A percentile compares a stretch with the other conserved stretches of the same genome.
These are phyloP conservation scores for Drosophila sordidula DNA, from an alignment of 2,888 invertebrate genomes.

Conservation along the genomic window DNA sequence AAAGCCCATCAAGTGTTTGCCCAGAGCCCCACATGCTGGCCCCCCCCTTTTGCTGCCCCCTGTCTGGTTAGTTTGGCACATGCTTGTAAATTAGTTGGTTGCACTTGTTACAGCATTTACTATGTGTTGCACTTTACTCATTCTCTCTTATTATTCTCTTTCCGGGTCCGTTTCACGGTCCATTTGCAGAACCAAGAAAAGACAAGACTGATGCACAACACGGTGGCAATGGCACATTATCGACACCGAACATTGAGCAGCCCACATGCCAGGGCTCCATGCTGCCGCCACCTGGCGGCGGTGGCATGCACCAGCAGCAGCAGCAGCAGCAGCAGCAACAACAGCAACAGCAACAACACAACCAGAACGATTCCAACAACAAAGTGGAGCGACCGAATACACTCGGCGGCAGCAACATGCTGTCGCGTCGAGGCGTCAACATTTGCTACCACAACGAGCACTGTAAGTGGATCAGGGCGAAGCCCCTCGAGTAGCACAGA, in stretches of 20 bases:
- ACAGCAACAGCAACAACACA: constrained; percentile 69
- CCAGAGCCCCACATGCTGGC: constrained; percentile 24
- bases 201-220: constrained; percentile 92
- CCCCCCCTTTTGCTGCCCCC: neutral
- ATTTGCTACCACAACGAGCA: constrained; percentile 93
- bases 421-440: constrained; percentile 89
- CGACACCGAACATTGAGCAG: constrained; percentile 87
- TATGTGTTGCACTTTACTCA: constrained; percentile 19
- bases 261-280: constrained; percentile 84
- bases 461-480: constrained; percentile 85
- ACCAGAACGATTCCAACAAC: constrained; percentile 82
- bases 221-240: constrained; percentile 86
- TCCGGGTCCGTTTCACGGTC: constrained; percentile 24
- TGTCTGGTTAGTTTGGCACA: constrained; percentile 37
- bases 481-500: constrained; percentile 3
- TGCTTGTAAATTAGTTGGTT: constrained; percentile 51
- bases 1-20: constrained; percentile 68
- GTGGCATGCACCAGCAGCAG: constrained; percentile 67
- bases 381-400: constrained; percentile 93
- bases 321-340: constrained; percentile 75
- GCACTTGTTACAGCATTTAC: constrained; percentile 31
- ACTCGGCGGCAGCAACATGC: constrained; percentile 90
- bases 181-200: constrained; percentile 94
- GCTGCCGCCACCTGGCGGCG: constrained; percentile 85
- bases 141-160: constrained; percentile 12